phyloP scores from a whole-genome alignment of 2,888 invertebrate species.

The Xanthostigma xanthostigma region DNA sequence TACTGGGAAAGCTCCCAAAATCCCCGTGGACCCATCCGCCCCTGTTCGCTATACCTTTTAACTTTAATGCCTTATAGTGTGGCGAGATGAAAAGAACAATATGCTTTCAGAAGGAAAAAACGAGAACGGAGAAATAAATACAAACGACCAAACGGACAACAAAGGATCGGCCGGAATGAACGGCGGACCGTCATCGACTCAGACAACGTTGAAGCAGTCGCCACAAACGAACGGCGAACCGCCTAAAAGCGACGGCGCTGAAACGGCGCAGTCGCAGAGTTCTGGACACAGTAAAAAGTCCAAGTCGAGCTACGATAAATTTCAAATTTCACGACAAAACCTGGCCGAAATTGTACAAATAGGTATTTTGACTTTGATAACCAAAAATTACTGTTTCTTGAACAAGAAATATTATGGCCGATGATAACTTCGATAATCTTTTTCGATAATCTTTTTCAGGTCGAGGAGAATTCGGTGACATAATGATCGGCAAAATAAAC shows the following conservation, averaged over 20 bases:
- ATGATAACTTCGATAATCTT: too few species aligned
- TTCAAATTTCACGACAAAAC: conserved; percentile 56
- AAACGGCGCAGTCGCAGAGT: conserved; percentile 43
- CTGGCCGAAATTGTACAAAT: conserved; percentile 52
- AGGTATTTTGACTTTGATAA: conserved; percentile 23
- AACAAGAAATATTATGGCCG: too few species aligned
- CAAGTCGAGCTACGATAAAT: conserved; percentile 55
- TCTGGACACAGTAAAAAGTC: conserved; percentile 45
- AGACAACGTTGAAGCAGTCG: conserved; percentile 14
- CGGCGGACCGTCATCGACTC: conserved; percentile 23
- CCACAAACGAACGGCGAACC: conserved; percentile 32
- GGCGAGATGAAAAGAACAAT: too few species aligned
- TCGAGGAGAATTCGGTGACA: conserved; percentile 85
- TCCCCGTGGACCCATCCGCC: too few species aligned
- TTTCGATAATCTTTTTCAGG: conserved; percentile 31
- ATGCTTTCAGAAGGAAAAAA: conserved; percentile 37
- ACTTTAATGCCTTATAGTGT: too few species aligned
- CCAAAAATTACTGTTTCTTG: too few species aligned
- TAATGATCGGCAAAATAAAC: conserved; percentile 55
- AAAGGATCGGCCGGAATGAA: conserved; percentile 39
- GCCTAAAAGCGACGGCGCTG: conserved; percentile 49
- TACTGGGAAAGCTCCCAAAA: too few species aligned
- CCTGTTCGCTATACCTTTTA: too few species aligned
- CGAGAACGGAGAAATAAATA: conserved; percentile 42
- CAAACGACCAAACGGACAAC: conserved; percentile 41